Evolutionary conservation across 2,888 invertebrate species (phyloP), one percentile per base, ranked within the genome.

Genomic region (Falcaria lacertinaria): DNA sequence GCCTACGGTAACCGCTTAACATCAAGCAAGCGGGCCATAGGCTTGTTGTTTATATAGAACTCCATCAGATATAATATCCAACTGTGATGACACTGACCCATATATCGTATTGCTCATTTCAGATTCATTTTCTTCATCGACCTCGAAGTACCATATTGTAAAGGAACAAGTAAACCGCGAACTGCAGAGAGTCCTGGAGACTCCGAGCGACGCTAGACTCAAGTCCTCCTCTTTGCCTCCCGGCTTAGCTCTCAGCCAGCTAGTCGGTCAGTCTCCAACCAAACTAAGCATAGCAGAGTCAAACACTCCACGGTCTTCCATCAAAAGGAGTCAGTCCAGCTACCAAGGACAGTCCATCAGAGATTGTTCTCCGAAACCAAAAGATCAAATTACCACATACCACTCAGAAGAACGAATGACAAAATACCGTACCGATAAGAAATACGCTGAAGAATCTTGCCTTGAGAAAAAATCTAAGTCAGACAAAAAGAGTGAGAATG

Each of bases 191-290:
- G 80, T 83, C 19, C 47, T 85, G 50, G 86, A 84, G 44, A 73
- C 82, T 11, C 84, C 89, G 0, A 78, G 67, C 56, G 92, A 92
- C 64, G 86, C 86, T 25, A 90, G 91, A 78, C 64, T 91, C 56
- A 93, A 93, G 73, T 93, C 92, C 47, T 91, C 92, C 22, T 93
- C 93, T 48, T 77, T 93, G 43, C 93, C 93, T 19, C 92, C 91
- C 14, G 92, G 92, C 28, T 74, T 92, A 50, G 91, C 91, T 33
- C 81, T 91, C 3, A 76, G 82, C 46, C 89, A 88, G 35, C 69
- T 86, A 25, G 80, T 91, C 3, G 89, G 88, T 7, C 89, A 85
- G 34, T 81, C 90, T 0, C 85, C 88, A 17, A 78, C 82, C 38
- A 91, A 91, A 61, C 80, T 92, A 38, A 91, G 88, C 70, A 83